phyloP scores from a whole-genome alignment of 1,140 invertebrate species.

The Trichoplusia ni region DNA sequence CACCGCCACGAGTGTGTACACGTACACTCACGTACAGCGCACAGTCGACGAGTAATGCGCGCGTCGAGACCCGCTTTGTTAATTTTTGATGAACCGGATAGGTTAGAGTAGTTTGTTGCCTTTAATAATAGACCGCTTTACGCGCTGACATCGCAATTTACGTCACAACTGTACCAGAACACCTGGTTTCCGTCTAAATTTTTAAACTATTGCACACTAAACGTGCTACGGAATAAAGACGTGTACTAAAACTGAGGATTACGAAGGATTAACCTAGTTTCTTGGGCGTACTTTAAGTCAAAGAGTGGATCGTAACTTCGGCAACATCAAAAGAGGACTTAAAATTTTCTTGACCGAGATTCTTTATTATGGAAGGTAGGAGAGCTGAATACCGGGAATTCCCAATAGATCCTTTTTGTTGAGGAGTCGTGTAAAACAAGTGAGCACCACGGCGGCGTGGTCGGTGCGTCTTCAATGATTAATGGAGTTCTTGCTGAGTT shows the following conservation, averaged over 20 bases:
- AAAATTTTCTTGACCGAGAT: conserved; percentile 19
- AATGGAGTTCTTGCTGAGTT: conserved; percentile 23
- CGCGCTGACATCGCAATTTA: conserved; percentile 27
- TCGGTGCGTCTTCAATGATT: conserved; percentile 31
- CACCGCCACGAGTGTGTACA: too few relatives aligned
- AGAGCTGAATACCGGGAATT: background rate
- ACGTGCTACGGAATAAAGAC: conserved; percentile 11
- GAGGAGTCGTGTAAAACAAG: background rate
- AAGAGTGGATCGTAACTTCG: conserved; percentile 22
- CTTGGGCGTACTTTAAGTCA: conserved; percentile 20
- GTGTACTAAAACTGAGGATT: conserved; percentile 16
- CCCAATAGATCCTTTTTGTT: conserved; percentile 7
- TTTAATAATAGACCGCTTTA: conserved; percentile 39
- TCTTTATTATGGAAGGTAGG: conserved; percentile 18
- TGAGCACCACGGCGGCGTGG: background rate
- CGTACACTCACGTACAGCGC: conserved; percentile 15
- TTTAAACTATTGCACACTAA: conserved; percentile 19
- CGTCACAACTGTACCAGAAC: conserved; percentile 2
- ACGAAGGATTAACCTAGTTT: conserved; percentile 26
- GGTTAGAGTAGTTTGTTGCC: conserved; percentile 40
- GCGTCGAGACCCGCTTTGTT: conserved; percentile 45
- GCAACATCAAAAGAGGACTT: conserved; percentile 21
- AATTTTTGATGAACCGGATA: conserved; percentile 56
- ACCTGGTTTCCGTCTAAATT: conserved; percentile 26
- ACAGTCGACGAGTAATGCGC: conserved; percentile 29